Conservation (phyloP, 2,888 invertebrate genomes). For the Lasioglossum pauxillum region DNA sequence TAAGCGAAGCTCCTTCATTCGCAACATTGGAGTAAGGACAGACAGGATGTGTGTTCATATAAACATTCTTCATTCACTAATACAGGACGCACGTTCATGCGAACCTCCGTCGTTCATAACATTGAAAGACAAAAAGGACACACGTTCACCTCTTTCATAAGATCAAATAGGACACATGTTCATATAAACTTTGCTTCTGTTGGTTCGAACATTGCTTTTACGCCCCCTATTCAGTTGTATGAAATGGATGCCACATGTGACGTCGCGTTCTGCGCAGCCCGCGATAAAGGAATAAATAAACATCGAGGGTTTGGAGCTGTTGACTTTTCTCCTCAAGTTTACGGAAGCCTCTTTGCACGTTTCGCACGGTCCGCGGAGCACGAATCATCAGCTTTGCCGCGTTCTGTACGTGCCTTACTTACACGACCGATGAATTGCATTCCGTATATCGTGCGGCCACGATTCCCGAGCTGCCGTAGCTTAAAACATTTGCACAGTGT, state of each 20-base stretch:
- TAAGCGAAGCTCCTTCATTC: no score
- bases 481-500: constrained; percentile 7
- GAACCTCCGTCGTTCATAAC: no score
- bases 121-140: no score
- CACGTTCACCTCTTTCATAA: neutral
- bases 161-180: neutral
- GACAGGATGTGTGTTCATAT: no score
- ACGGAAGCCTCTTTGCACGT: neutral
- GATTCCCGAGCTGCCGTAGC: neutral
- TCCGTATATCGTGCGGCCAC: neutral
- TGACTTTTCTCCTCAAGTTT: neutral
- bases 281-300: neutral
- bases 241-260: neutral
- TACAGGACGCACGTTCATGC: no score
- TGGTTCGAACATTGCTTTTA: neutral
- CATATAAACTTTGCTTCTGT: neutral
- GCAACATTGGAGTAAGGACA: no score
- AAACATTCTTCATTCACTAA: no score
- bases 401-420: constrained; percentile 8
- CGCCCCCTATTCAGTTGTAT: neutral
- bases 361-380: neutral
- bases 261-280: neutral
- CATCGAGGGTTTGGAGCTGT: neutral
- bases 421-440: constrained; percentile 12
- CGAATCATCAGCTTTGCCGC: constrained; percentile 3